phyloP scores from a whole-genome alignment of 2,113 vertebrate genomes.

The Ursus arctos region DNA sequence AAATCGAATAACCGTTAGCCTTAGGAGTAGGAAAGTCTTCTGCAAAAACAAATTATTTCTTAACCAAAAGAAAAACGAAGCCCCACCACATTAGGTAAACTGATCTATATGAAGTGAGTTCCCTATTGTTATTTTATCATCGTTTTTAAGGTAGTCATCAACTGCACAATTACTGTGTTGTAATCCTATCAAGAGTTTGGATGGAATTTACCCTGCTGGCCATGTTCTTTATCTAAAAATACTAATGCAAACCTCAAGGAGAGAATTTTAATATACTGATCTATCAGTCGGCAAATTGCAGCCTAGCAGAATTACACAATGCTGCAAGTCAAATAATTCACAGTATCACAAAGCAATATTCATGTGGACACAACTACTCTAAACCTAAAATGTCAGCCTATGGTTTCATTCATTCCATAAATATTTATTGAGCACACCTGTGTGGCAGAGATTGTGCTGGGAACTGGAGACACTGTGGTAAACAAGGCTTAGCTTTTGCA shows the following conservation, averaged over 20 bases:
- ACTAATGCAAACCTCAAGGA: constrained; percentile 42
- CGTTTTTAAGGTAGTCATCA: constrained; percentile 37
- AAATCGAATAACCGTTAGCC: background rate
- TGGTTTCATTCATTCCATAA: background rate
- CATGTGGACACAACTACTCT: background rate
- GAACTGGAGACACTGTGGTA: background rate
- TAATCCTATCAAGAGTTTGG: constrained; percentile 52
- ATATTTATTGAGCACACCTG: background rate
- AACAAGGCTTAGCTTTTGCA: background rate
- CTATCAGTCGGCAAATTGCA: constrained; percentile 5
- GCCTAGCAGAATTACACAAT: background rate
- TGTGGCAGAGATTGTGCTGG: background rate
- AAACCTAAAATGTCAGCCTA: background rate
- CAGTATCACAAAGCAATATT: background rate
- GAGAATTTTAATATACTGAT: constrained; percentile 68
- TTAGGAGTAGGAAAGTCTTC: background rate
- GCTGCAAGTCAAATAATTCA: constrained; percentile 10
- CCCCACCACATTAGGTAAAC: background rate
- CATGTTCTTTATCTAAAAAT: constrained; percentile 60
- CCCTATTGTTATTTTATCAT: constrained; percentile 55
- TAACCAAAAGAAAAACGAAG: background rate
- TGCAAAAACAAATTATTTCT: background rate
- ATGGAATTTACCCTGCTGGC: constrained; percentile 26
- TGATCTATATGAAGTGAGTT: constrained; percentile 32
- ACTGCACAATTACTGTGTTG: background rate